Percentiles rank a stretch among this genome's conserved stretches.
Evolutionary conservation across 2,797 vertebrate genomes (phyloP).

Genomic region (Crocodylus rhombifer): DNA sequence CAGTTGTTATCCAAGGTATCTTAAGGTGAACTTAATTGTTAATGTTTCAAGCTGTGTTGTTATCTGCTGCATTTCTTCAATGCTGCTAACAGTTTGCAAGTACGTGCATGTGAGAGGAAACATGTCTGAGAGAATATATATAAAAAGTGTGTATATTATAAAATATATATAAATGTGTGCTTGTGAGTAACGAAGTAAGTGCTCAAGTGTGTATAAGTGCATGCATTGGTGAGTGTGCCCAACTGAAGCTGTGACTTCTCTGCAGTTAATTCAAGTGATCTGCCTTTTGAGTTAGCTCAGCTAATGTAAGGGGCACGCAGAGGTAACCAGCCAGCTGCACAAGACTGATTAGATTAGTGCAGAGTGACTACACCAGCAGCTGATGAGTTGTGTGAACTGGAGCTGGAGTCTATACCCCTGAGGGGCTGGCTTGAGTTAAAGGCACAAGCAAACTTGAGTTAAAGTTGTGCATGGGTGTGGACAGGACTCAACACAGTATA

Average conservation of each 20-base stretch:
- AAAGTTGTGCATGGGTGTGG: neutral
- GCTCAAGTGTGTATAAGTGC: neutral
- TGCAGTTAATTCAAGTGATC: fast-evolving
- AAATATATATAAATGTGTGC: fast-evolving
- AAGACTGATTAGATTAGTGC: neutral
- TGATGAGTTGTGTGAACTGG: neutral
- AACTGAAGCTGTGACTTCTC: neutral
- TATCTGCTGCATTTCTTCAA: neutral
- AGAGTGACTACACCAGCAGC: fast-evolving
- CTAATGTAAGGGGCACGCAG: neutral
- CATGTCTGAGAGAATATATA: neutral
- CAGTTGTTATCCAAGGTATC: neutral
- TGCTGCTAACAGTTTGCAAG: neutral
- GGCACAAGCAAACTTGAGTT: neutral
- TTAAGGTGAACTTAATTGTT: neutral
- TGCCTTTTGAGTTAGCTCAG: neutral
- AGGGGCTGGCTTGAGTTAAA: neutral
- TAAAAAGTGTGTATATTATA: neutral
- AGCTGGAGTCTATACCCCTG: neutral
- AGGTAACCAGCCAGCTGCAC: neutral
- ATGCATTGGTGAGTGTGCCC: fast-evolving
- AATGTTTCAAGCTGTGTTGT: neutral
- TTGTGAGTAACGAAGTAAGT: neutral
- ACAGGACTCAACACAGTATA: fast-evolving
- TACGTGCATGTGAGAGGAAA: fast-evolving